Percentiles rank a stretch among this genome's conserved stretches.
phyloP scores from a whole-genome alignment of 2,797 vertebrate genomes.

The Paedocypris micromegethes region DNA sequence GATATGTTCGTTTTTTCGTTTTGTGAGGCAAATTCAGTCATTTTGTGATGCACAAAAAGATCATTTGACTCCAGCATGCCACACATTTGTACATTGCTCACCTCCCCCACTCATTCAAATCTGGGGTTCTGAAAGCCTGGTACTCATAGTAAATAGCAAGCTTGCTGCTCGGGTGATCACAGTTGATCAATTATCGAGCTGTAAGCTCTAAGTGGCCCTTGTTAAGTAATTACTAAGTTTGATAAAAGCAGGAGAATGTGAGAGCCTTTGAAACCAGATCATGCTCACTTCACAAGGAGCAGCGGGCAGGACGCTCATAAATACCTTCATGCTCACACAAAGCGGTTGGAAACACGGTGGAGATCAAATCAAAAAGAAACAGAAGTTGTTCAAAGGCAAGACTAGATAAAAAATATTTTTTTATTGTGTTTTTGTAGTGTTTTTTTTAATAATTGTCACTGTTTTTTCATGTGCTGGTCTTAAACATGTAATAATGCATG shows the following conservation, averaged over 20 bases:
- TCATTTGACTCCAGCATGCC: conserved; percentile 28
- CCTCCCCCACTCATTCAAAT: conserved; percentile 2
- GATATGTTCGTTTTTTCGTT: no score
- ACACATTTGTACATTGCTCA: conserved; percentile 15
- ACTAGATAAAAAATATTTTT: background rate
- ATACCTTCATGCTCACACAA: conserved; percentile 50
- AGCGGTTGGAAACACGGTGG: background rate
- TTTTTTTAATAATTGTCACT: no score
- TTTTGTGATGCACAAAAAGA: conserved; percentile 1
- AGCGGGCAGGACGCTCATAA: conserved; percentile 26
- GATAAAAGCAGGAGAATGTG: conserved; percentile 61
- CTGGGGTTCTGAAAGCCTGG: conserved; percentile 3
- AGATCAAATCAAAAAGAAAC: conserved; percentile 11
- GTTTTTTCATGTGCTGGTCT: no score
- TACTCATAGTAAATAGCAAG: conserved; percentile 19
- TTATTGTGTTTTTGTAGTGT: no score
- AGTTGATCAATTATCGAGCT: conserved; percentile 60
- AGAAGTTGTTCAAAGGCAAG: conserved; percentile 35
- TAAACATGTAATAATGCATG: no score
- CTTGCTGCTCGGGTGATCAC: conserved; percentile 71
- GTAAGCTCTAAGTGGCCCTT: conserved; percentile 54
- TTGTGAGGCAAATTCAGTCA: conserved; percentile 26
- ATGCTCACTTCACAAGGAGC: conserved; percentile 22
- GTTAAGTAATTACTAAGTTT: conserved; percentile 73
- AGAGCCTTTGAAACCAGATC: conserved; percentile 76